Conservation (phyloP, 2,113 vertebrate species). For the Proteles cristata region DNA sequence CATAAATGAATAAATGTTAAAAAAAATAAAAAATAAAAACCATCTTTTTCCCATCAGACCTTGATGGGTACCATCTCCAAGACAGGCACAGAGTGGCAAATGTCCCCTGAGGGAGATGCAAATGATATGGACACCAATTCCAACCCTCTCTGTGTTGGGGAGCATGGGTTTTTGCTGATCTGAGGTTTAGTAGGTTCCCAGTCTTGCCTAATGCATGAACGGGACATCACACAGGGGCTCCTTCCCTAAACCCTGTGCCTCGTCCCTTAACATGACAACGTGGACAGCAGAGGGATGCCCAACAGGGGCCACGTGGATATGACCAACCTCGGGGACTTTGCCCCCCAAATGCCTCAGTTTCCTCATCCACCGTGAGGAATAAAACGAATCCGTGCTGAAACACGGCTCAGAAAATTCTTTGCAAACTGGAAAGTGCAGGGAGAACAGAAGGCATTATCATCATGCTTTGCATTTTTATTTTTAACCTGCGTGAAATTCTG, state of each 20-base stretch:
- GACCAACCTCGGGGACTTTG: accelerated
- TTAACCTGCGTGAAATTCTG: slow-evolving; percentile 75
- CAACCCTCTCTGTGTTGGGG: background rate
- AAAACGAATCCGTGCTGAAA: background rate
- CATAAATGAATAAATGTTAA: too few relatives aligned
- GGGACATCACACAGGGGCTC: accelerated
- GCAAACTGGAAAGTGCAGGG: background rate
- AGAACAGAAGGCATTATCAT: slow-evolving; percentile 40
- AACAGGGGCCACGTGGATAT: accelerated
- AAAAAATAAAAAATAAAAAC: too few relatives aligned
- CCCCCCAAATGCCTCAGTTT: background rate
- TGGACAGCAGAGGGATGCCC: accelerated
- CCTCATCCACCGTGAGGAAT: accelerated
- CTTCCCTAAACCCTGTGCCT: background rate
- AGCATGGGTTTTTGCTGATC: too few relatives aligned
- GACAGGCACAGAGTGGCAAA: background rate
- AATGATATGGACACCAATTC: background rate
- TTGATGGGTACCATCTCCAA: background rate
- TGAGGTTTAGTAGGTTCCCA: background rate
- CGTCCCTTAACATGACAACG: background rate
- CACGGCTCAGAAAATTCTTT: background rate
- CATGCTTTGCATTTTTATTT: slow-evolving; percentile 65
- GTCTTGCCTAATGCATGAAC: accelerated
- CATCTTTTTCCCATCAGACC: background rate
- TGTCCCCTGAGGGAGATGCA: accelerated